Evolutionary conservation across 2,113 vertebrate genomes (phyloP).

Genomic region (Elephas maximus): DNA sequence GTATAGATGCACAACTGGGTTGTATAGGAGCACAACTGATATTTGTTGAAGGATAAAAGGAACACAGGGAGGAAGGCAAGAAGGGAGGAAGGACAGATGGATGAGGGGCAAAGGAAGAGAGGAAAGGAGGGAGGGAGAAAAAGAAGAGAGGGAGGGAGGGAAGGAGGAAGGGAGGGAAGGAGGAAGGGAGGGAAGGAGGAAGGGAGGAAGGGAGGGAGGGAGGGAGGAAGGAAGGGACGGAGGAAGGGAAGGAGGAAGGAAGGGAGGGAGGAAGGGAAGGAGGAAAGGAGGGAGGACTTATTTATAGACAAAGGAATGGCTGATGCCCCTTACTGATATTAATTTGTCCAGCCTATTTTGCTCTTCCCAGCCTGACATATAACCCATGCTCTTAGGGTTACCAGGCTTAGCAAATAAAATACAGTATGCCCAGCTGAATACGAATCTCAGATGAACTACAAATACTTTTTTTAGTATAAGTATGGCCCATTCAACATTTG

Average conservation of each 20-base stretch:
- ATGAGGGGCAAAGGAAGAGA: background rate
- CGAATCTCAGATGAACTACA: background rate
- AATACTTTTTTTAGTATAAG: background rate
- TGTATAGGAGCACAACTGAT: background rate
- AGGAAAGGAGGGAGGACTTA: background rate
- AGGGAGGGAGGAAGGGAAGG: background rate
- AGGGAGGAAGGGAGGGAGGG: background rate
- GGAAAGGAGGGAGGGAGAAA: too few relatives aligned
- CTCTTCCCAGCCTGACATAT: background rate
- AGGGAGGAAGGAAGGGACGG: background rate
- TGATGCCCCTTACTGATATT: background rate
- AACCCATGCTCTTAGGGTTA: background rate
- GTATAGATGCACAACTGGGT: too few relatives aligned
- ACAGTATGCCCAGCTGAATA: background rate
- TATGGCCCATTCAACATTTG: background rate
- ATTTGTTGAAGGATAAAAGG: background rate
- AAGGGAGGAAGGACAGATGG: too few relatives aligned
- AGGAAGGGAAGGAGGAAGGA: background rate
- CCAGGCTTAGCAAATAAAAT: conserved; percentile 37
- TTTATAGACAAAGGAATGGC: background rate
- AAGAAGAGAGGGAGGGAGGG: too few relatives aligned
- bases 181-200: background rate
- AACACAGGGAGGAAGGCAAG: background rate
- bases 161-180: background rate
- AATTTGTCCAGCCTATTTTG: background rate